Base-by-base conservation (phyloP, 2,797 vertebrate species). In the Fundulus diaphanus region DNA sequence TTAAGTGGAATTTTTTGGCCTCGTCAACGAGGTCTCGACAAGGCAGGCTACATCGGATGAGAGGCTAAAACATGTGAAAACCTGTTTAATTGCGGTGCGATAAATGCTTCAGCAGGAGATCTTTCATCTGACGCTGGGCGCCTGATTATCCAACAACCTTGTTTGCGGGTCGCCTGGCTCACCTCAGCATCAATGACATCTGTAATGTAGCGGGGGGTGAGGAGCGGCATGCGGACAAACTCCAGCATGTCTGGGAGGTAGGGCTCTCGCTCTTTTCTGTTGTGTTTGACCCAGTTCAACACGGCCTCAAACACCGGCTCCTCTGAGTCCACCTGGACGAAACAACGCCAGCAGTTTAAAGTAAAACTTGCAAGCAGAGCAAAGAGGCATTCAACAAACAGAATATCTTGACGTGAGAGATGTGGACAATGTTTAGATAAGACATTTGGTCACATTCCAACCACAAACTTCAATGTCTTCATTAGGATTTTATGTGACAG, bases 141-240 rank as follows among this genome's bases (percentile, higher is more conserved):
- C 61, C 9, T 66, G 59, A 86, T 81, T 79, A 76, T 49, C 68
- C 51, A 69, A 74, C 51, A 71, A 57, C n/a, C 52, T 63, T 63
- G 67, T 42, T 44, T 7, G 75, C 8, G 76, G 65, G 83, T 78
- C 7, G 31, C 51, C 44, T 40, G 35, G 63, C 90, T 91, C 92
- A 99, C 98, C 98, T 99, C 98, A 0, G 96, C 94, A 84, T 99
- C 98, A 29, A 99, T 99, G 87, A 99, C 97, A 33, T 99, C 98
- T 0, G 98, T 99, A 89, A 99, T 99, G 93, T 99, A 99, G 86
- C 98, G 96, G 0, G 98, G 98, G 0, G 98, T 99, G 82, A 99
- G 96, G 35, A 99, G 95, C 0, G 98, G 98, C 97, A 99, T 96
- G 31, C 98, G 96, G 42, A 99, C 98, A 11, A 97, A 98, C 92